Percentiles rank a stretch among this genome's conserved stretches.
Conservation (phyloP, 2,888 invertebrate genomes). For the Ectobius pallidus region DNA sequence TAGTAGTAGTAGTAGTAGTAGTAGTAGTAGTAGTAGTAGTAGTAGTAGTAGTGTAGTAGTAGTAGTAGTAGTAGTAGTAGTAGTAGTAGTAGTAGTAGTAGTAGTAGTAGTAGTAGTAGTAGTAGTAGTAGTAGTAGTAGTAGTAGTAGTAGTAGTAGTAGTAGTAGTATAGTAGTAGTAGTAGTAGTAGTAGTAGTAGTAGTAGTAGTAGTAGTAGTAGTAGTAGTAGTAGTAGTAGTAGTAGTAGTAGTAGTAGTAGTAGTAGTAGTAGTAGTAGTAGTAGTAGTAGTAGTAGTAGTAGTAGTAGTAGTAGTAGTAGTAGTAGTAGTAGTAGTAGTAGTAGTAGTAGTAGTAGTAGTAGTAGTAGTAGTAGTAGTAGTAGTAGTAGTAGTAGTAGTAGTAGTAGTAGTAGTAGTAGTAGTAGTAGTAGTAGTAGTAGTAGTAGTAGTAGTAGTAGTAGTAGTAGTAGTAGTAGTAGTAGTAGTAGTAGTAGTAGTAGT, state of each 20-base stretch:
- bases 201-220: constrained; percentile 23
- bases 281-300: constrained; percentile 22
- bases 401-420: constrained; percentile 26
- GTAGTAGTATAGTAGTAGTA: no score
- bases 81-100: constrained; percentile 22
- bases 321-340: constrained; percentile 23
- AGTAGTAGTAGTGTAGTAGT: no score
- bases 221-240: constrained; percentile 26
- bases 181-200: constrained; percentile 27
- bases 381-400: constrained; percentile 23
- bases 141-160: constrained; percentile 15
- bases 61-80: constrained; percentile 22
- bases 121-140: constrained; percentile 23
- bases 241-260: constrained; percentile 25
- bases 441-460: constrained; percentile 24
- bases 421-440: constrained; percentile 23
- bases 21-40: constrained; percentile 25
- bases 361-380: constrained; percentile 26
- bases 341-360: constrained; percentile 16
- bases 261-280: constrained; percentile 22
- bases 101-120: constrained; percentile 7
- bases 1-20: constrained; percentile 26
- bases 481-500: constrained; percentile 21
- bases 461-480: constrained; percentile 10
- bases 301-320: constrained; percentile 7